Base-by-base conservation (phyloP, 2,888 invertebrate species). In the Meta bourneti region DNA sequence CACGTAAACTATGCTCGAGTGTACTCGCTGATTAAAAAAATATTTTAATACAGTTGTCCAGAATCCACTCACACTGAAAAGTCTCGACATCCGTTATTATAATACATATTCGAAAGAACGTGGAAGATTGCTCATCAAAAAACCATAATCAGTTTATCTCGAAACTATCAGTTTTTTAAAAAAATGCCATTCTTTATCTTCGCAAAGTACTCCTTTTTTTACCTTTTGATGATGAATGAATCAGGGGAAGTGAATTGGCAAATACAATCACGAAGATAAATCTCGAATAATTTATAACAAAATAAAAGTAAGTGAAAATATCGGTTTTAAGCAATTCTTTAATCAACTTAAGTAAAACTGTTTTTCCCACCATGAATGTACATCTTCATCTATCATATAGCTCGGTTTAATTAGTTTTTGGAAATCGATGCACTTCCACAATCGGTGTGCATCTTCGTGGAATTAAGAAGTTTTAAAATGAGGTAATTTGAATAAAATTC, bases 321-420 rank as follows among this genome's bases (percentile, higher is more conserved):
- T 77, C 51, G 78, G 86, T 52, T 86, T 86, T 70, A 34, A 69
- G 48, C 61, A 72, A 54, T 84, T 72, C 54, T 69, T 20, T 86
- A 86, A 86, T 86, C 86, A 86, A 86, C 70, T 86, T 86, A 86
- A 86, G 70, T 69, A 78, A 78, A 78, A 34, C 77, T 52, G 70
- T 19, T 84, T 72, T 75, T 20, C 74, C 13, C 20, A 34, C 19
- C 75, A n/a, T 48, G 74, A 69, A 69, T 61, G 48, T 81, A 81
- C 54, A 61, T 52, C 77, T 86, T 48, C 80, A 87, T 87, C 72
- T 80, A 87, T 87, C 87, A 72, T 54, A 19, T 20, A 54, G 72
- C 48, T 5, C 16, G 54, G 51, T 87, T 87, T 80, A 87, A 80
- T 87, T 80, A 87, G 54, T 72, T 79, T 34, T 72, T 54, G 80